Evolutionary conservation across 37 sponge, comb jelly and placozoan genomes (phyloP).

Genomic region (Crambe crambe): DNA sequence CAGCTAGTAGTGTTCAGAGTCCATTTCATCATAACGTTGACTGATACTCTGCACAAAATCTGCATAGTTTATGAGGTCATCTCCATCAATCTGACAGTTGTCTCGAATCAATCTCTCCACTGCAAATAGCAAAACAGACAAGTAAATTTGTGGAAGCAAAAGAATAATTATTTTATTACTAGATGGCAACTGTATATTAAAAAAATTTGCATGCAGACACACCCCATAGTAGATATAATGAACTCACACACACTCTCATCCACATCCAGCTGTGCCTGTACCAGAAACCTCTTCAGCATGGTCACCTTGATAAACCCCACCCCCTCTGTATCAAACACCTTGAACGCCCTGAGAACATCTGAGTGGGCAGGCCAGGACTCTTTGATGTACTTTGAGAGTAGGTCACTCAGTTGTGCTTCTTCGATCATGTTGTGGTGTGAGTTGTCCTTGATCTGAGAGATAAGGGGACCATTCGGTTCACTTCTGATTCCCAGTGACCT

Average conservation of each 20-base stretch:
- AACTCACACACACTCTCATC: conserved; percentile 44
- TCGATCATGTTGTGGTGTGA: neutral
- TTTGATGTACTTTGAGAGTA: conserved; percentile 2
- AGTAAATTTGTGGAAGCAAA: neutral
- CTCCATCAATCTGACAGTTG: conserved; percentile 58
- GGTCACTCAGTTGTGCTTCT: conserved; percentile 7
- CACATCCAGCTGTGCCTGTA: conserved; percentile 48
- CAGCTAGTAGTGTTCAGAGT: neutral
- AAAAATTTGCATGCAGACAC: neutral
- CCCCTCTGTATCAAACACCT: conserved; percentile 77
- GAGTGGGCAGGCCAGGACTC: conserved; percentile 52
- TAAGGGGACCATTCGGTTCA: neutral
- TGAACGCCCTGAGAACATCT: conserved; percentile 59
- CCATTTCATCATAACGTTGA: neutral
- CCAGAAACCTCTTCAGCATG: conserved; percentile 68
- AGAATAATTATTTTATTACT: too few relatives aligned
- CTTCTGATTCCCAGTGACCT: conserved; percentile 40
- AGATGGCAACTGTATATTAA: too few relatives aligned
- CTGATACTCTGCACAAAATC: conserved; percentile 28
- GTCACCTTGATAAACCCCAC: conserved; percentile 62
- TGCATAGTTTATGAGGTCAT: conserved; percentile 64
- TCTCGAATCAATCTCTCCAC: conserved; percentile 61
- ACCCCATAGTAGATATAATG: neutral
- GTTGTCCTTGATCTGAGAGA: conserved; percentile 15
- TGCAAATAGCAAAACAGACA: conserved; percentile 8